Conservation (phyloP, 2,797 vertebrate species). For the Cichlasoma orientale region DNA sequence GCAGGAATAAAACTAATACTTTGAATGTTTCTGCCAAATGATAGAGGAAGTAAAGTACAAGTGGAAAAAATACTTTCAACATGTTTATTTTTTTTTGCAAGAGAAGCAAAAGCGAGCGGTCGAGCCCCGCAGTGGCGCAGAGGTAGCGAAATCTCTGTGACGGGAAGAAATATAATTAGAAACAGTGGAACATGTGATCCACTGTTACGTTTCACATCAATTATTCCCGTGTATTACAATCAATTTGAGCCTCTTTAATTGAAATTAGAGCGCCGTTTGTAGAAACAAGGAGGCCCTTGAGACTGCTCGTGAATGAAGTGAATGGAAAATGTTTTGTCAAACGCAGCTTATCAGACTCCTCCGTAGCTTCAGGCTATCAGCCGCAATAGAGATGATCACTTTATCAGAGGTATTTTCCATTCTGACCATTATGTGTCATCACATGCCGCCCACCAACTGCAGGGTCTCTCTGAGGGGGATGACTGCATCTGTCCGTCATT, state of each 20-base stretch:
- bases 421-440: conserved; percentile 72
- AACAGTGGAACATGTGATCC: conserved; percentile 3
- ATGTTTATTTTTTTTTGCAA: conserved; percentile 37
- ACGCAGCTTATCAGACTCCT: conserved; percentile 63
- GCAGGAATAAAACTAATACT: neutral
- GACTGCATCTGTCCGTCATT: conserved; percentile 56
- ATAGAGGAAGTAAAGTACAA: conserved; percentile 8
- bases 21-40: neutral
- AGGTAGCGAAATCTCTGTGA: conserved; percentile 1
- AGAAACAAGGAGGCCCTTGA: conserved; percentile 53
- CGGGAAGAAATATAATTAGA: neutral
- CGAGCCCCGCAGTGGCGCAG: neutral
- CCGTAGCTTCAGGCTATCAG: conserved; percentile 45
- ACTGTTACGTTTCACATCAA: neutral
- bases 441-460: conserved; percentile 74
- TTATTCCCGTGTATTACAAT: neutral
- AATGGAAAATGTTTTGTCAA: conserved; percentile 63
- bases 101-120: neutral
- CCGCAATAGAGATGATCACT: conserved; percentile 69
- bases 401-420: conserved; percentile 81
- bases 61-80: conserved; percentile 8
- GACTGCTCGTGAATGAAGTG: conserved; percentile 48
- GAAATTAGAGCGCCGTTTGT: conserved; percentile 32
- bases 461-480: conserved; percentile 57
- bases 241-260: neutral